A percentile compares a stretch with the other conserved stretches of the same genome.
phyloP scores from a whole-genome alignment of 2,888 invertebrate species.

The Oxycera nigricornis region DNA sequence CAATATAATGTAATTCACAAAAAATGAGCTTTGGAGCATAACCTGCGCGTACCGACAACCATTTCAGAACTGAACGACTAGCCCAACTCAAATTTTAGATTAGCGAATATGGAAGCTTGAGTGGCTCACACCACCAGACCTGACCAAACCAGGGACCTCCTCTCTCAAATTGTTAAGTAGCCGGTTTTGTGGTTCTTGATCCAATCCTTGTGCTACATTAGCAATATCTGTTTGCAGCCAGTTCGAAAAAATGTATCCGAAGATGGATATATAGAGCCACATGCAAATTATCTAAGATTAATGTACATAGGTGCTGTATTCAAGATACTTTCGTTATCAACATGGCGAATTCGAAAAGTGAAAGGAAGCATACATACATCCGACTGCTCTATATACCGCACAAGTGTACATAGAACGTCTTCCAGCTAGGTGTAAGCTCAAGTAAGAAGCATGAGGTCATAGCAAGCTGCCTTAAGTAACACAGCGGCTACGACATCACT shows the following conservation, averaged over 20 bases:
- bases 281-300: background rate
- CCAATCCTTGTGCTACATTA: too few relatives aligned
- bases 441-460: conserved; percentile 22
- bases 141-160: background rate
- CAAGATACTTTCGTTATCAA: background rate
- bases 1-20: conserved; percentile 8
- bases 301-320: background rate
- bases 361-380: background rate
- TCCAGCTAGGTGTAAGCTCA: too few relatives aligned
- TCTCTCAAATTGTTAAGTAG: background rate
- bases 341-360: background rate
- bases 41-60: conserved; percentile 42
- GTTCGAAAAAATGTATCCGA: too few relatives aligned
- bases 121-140: background rate
- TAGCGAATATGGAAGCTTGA: background rate
- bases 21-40: background rate
- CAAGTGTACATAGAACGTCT: background rate
- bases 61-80: conserved; percentile 42
- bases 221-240: too few relatives aligned
- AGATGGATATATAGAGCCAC: background rate
- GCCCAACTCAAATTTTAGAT: background rate
- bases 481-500: conserved; percentile 10
- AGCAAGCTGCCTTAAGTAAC: background rate
- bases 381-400: too few relatives aligned
- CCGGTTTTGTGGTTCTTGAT: conserved; percentile 5